Evolutionary conservation across 2,113 vertebrate genomes (phyloP).

Genomic region (Cervus canadensis): DNA sequence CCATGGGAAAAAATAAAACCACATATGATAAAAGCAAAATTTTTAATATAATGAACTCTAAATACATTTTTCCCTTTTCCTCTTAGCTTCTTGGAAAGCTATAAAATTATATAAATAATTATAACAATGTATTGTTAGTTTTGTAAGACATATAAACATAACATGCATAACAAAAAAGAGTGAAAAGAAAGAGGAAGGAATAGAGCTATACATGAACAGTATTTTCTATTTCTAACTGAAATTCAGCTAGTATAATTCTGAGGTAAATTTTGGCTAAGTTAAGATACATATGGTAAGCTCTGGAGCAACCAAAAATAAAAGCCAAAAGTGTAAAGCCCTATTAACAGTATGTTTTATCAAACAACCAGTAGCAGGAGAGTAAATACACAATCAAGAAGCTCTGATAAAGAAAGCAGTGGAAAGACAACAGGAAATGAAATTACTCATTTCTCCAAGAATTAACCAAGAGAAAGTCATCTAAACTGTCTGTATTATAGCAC

Average conservation of each 20-base stretch:
- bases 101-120: neutral
- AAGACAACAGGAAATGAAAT: neutral
- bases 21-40: neutral
- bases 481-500: no score
- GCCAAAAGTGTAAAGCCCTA: neutral
- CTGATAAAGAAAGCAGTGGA: neutral
- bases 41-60: neutral
- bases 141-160: neutral
- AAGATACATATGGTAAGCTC: neutral
- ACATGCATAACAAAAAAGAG: neutral
- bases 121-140: neutral
- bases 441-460: neutral
- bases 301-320: neutral
- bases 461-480: neutral
- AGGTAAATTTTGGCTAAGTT: neutral
- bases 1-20: neutral
- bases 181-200: neutral
- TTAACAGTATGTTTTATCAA: neutral
- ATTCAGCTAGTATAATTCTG: neutral
- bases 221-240: neutral
- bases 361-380: neutral
- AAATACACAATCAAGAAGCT: neutral
- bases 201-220: neutral
- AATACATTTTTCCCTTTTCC: neutral
- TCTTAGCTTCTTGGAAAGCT: neutral